Conservation (phyloP, 2,888 invertebrate genomes). For the Colostygia pectinataria region DNA sequence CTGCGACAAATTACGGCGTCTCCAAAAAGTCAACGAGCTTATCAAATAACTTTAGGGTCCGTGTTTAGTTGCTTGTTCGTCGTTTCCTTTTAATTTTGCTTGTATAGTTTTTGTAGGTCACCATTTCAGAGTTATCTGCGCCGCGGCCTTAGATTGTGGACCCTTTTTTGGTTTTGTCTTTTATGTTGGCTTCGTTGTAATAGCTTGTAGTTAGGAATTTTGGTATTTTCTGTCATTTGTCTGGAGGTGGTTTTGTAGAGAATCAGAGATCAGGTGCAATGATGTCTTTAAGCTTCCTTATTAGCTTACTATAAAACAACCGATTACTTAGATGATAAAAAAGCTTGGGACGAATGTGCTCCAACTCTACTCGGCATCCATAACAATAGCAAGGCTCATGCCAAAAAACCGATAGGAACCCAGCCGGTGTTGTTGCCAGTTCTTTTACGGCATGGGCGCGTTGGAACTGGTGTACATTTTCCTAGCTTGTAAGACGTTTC, state of each 20-base stretch:
- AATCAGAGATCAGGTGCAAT: too few relatives aligned
- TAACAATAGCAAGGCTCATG: too few relatives aligned
- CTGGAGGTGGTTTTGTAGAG: not conserved
- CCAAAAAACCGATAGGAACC: too few relatives aligned
- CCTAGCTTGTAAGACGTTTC: too few relatives aligned
- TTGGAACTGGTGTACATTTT: too few relatives aligned
- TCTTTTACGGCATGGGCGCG: too few relatives aligned
- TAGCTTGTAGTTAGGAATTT: slow-evolving; percentile 19
- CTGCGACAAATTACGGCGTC: slow-evolving; percentile 80
- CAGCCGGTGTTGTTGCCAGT: too few relatives aligned
- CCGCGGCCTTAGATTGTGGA: slow-evolving; percentile 24
- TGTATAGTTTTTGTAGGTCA: slow-evolving; percentile 70
- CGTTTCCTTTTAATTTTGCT: slow-evolving; percentile 75
- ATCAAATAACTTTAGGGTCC: slow-evolving; percentile 70
- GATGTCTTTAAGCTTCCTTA: too few relatives aligned
- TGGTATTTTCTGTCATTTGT: slow-evolving; percentile 12
- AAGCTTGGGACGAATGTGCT: too few relatives aligned
- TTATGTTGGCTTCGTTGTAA: slow-evolving; percentile 21
- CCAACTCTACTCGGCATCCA: too few relatives aligned
- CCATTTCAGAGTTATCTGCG: slow-evolving; percentile 57
- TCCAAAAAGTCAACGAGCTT: slow-evolving; percentile 72
- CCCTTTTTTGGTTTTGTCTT: slow-evolving; percentile 28
- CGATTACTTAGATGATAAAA: too few relatives aligned
- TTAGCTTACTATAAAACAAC: too few relatives aligned
- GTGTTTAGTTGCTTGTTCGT: slow-evolving; percentile 72